Conservation (phyloP, 2,888 invertebrate species). For the Drosophila anceps region DNA sequence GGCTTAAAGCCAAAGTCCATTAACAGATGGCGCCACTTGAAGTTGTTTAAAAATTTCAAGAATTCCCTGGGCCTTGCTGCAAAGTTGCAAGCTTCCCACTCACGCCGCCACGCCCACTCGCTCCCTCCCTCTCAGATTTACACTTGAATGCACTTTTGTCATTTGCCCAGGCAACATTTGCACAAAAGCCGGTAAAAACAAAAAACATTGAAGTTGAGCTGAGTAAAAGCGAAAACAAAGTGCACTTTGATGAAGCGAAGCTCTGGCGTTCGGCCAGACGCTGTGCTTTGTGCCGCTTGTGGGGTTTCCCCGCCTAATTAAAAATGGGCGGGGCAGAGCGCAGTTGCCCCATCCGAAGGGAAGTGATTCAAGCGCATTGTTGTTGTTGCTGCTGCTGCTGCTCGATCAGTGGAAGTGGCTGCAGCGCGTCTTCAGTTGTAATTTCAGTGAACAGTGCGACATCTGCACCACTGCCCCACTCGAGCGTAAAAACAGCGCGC, state of each 20-base stretch:
- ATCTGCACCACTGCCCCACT: constrained; percentile 4
- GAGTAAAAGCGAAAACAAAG: constrained; percentile 41
- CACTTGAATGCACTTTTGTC: constrained; percentile 82
- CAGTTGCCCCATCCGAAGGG: not conserved
- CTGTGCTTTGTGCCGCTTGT: constrained; percentile 32
- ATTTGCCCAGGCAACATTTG: constrained; percentile 47
- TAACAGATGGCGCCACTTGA: constrained; percentile 1
- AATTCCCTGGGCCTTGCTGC: not conserved
- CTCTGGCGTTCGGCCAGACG: constrained; percentile 27
- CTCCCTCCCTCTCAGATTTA: constrained; percentile 52
- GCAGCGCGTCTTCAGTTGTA: constrained; percentile 12
- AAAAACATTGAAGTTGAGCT: constrained; percentile 8
- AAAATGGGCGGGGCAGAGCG: constrained; percentile 21
- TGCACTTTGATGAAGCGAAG: constrained; percentile 45
- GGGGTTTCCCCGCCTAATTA: constrained; percentile 69
- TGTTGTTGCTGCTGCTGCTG: not conserved
- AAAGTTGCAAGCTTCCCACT: not conserved
- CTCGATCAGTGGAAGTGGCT: constrained; percentile 43
- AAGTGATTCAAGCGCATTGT: constrained; percentile 12
- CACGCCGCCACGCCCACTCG: not conserved
- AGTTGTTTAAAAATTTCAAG: not conserved
- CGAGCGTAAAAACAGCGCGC: constrained; percentile 10
- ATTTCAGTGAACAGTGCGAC: constrained; percentile 15
- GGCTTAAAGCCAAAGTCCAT: not conserved
- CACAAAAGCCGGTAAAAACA: constrained; percentile 47